phyloP scores from a whole-genome alignment of 1,140 invertebrate genomes.

The Reticulitermes speratus region DNA sequence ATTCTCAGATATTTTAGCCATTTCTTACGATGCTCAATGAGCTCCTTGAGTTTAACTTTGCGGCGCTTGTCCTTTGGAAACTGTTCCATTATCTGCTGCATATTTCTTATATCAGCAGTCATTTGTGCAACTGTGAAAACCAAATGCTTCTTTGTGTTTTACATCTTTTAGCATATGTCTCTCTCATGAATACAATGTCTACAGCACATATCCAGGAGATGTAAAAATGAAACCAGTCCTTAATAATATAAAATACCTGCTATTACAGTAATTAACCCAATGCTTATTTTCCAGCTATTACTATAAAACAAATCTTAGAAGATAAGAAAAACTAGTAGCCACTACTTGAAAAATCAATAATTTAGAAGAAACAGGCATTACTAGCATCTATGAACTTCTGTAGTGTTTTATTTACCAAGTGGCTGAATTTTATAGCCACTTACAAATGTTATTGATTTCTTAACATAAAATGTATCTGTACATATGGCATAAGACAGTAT shows the following conservation, averaged over 20 bases:
- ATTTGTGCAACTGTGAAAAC: constrained; percentile 54
- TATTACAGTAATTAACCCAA: background rate
- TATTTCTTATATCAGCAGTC: constrained; percentile 55
- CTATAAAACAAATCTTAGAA: background rate
- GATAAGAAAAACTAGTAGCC: background rate
- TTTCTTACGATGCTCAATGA: constrained; percentile 75
- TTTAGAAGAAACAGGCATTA: no score
- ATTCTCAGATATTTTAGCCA: constrained; percentile 63
- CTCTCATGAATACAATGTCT: background rate
- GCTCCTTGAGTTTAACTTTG: constrained; percentile 62
- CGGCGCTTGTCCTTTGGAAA: constrained; percentile 52
- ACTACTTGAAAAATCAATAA: no score
- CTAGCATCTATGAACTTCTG: no score
- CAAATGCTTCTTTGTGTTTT: constrained; percentile 23
- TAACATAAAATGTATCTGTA: no score
- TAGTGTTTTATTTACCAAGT: no score
- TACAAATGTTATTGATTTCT: no score
- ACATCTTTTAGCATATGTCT: background rate
- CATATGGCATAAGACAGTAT: no score
- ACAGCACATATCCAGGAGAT: background rate
- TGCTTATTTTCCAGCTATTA: background rate
- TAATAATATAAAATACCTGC: background rate
- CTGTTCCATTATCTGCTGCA: constrained; percentile 52
- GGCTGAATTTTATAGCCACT: no score
- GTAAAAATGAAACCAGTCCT: background rate